Percentiles rank a stretch among this genome's conserved stretches.
Evolutionary conservation across 2,888 invertebrate genomes (phyloP).

Genomic region (Meloe dianella): DNA sequence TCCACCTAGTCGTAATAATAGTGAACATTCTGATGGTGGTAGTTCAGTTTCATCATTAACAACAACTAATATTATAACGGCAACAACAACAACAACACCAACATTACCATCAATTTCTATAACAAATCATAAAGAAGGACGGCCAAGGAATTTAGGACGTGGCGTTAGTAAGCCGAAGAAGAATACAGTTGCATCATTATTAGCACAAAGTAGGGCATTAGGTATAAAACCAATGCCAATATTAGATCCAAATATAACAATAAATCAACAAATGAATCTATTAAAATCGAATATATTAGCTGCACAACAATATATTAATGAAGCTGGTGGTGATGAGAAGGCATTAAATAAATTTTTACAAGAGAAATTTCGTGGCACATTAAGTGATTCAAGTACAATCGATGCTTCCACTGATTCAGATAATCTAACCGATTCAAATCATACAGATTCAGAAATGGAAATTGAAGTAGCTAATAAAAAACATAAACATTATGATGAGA

Average conservation of each 20-base stretch:
- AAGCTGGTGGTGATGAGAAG: conserved; percentile 58
- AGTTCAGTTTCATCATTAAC: conserved; percentile 52
- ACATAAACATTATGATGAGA: conserved; percentile 64
- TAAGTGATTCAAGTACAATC: conserved; percentile 64
- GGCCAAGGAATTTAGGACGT: conserved; percentile 83
- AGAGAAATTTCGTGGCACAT: conserved; percentile 65
- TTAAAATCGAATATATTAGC: conserved; percentile 69
- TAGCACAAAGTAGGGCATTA: conserved; percentile 85
- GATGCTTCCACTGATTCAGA: conserved; percentile 67
- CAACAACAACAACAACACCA: conserved; percentile 38
- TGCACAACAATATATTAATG: conserved; percentile 67
- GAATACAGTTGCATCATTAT: conserved; percentile 86
- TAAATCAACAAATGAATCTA: conserved; percentile 65
- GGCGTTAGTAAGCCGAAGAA: conserved; percentile 92
- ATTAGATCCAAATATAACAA: conserved; percentile 63
- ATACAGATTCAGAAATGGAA: conserved; percentile 66
- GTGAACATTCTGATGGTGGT: conserved; percentile 53
- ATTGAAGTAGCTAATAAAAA: conserved; percentile 56
- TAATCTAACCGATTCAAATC: conserved; percentile 66
- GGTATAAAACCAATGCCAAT: conserved; percentile 74
- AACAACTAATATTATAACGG: conserved; percentile 40
- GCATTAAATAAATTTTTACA: conserved; percentile 61
- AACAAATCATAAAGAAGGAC: conserved; percentile 69
- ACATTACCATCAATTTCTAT: conserved; percentile 36
- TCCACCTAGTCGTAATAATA: conserved; percentile 60